Conservation (phyloP, 1,140 invertebrate genomes). For the Drosophila ogumai region DNA sequence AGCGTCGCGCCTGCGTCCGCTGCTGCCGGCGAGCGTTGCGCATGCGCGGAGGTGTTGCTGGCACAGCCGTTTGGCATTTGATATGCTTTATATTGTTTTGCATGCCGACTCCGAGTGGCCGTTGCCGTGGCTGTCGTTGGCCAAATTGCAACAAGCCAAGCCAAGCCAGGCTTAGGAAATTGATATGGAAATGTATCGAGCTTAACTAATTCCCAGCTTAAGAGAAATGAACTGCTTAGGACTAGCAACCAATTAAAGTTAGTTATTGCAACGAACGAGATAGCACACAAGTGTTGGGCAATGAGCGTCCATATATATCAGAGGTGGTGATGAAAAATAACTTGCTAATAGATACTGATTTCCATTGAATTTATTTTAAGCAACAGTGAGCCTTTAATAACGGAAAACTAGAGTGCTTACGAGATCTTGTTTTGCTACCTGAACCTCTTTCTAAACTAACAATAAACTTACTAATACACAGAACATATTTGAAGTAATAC, state of each 20-base stretch:
- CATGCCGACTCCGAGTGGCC: constrained; percentile 51
- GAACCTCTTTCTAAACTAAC: background rate
- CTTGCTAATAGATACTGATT: background rate
- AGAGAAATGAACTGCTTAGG: constrained; percentile 43
- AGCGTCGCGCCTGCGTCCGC: constrained; percentile 45
- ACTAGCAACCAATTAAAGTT: constrained; percentile 46
- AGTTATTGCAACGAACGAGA: constrained; percentile 19
- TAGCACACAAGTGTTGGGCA: constrained; percentile 23
- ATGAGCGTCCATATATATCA: constrained; percentile 2
- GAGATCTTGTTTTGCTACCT: background rate
- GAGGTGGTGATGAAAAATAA: constrained; percentile 9
- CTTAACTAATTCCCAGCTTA: constrained; percentile 47
- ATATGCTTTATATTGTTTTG: constrained; percentile 69
- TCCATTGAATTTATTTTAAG: background rate
- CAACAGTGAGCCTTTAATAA: background rate
- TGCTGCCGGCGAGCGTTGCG: constrained; percentile 40
- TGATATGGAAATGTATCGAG: constrained; percentile 55
- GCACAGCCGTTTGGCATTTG: constrained; percentile 48
- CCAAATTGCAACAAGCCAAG: constrained; percentile 44
- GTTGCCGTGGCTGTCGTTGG: constrained; percentile 33
- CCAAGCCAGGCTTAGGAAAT: constrained; percentile 40
- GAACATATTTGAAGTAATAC: too few species aligned
- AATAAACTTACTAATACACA: background rate
- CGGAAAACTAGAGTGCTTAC: background rate
- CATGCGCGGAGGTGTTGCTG: constrained; percentile 69